Base-by-base conservation (phyloP, 2,888 invertebrate species). In the Choreutis nemorana region DNA sequence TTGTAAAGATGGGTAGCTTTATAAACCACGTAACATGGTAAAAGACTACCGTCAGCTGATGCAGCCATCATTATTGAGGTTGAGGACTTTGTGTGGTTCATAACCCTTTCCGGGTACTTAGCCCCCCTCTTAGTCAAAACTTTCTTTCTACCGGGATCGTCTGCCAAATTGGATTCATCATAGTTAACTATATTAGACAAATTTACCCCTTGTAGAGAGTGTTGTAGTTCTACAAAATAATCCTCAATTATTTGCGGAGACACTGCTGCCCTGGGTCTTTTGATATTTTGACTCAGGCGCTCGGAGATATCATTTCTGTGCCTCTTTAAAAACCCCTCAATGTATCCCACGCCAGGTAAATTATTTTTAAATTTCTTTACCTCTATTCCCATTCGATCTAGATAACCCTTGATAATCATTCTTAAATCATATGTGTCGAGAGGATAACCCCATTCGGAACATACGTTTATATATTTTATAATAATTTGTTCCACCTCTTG, bases 21-120 rank as follows among this genome's bases (percentile, higher is more conserved):
- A 35, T 66, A 66, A 3, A 62, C 53, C 7, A 63, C 51, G 40
- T 62, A 66, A 14, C 46, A 44, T 8, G 62, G 56, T 11, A 63
- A 32, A 4, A 55, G 12, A 22, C 40, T 35, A 3, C 66, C 66
- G 28, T 33, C 42, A 10, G 60, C 60, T 28, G 47, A 48, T 2
- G 42, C 52, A 26, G 52, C 42, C 23, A 64, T 45, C 62, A 64
- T 67, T 2, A 56, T 23, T 3, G 53, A 54, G 9, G 44, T 40
- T 2, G 45, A 34, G 4, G 43, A 30, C 34, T 65, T 63, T 3
- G 48, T 37, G 5, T 29, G 23, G 30, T 58, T 48, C 26, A 45
- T 41, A 8, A 53, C 43, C 11, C 45, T 26, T 30, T 63, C 55
- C 2, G 53, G 47, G 32, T 63, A 49, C 37, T 62, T 56, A 1